A percentile compares a stretch with the other conserved stretches of the same genome.
phyloP scores from a whole-genome alignment of 2,113 vertebrate species.

The Alectura lathami region DNA sequence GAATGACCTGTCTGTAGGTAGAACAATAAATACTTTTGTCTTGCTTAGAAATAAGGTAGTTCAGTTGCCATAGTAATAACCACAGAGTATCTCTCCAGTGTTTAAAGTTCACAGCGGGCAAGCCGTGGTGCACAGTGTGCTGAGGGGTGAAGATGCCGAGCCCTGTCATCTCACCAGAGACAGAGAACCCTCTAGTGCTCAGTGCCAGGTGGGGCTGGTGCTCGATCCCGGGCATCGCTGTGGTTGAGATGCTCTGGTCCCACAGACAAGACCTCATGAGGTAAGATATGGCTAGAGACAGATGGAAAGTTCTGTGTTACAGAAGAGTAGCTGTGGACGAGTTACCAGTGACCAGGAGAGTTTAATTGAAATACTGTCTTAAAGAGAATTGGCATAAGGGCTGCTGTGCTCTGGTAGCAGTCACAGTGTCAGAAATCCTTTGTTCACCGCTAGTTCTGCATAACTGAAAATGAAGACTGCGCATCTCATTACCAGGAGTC shows the following conservation, averaged over 20 bases:
- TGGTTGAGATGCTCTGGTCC: background rate
- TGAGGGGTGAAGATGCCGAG: background rate
- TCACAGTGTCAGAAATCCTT: fast-evolving
- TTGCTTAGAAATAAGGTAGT: background rate
- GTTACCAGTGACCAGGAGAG: background rate
- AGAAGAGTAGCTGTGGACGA: background rate
- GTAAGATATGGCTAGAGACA: background rate
- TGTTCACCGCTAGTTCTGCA: fast-evolving
- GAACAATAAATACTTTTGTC: background rate
- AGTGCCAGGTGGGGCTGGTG: fast-evolving
- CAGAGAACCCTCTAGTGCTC: fast-evolving
- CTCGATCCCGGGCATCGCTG: background rate
- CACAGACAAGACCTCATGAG: too few relatives aligned
- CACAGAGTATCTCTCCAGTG: background rate
- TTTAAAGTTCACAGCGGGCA: background rate
- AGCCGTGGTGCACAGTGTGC: fast-evolving
- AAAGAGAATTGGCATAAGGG: background rate
- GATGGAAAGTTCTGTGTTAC: too few relatives aligned
- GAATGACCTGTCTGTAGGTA: background rate
- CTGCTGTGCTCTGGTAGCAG: background rate
- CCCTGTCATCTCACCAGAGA: background rate
- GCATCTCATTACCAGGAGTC: background rate
- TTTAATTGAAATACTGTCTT: background rate
- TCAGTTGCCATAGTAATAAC: background rate
- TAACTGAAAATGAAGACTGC: background rate